These are phyloP conservation scores for Polyodon spathula DNA, from an alignment of 2,113 vertebrate species.

Conservation along the genomic window DNA sequence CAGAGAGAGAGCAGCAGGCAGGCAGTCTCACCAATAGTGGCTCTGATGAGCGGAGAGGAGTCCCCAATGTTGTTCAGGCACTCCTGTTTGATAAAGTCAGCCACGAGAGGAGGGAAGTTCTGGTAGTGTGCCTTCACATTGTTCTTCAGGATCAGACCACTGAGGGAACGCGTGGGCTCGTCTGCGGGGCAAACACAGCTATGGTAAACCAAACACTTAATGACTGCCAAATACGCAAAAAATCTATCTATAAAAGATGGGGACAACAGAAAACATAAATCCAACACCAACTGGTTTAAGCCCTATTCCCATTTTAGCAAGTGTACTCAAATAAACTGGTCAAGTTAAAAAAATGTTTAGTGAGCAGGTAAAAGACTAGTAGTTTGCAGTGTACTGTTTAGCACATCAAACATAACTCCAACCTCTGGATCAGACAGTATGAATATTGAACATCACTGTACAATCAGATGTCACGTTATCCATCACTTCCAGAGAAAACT, in stretches of 20 bases:
- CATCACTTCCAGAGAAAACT: not conserved
- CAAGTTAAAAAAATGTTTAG: no score
- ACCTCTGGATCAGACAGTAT: not conserved
- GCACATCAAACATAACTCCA: no score
- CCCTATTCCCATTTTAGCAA: no score
- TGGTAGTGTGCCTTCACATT: constrained; percentile 93
- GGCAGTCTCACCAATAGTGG: constrained; percentile 73
- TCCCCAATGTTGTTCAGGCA: constrained; percentile 93
- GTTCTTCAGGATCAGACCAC: constrained; percentile 91
- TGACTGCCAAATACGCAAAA: no score
- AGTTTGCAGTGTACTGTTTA: no score
- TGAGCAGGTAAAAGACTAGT: no score
- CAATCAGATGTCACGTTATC: not conserved
- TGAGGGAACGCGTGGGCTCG: constrained; percentile 86
- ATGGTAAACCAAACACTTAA: not conserved
- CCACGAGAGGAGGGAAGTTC: constrained; percentile 82
- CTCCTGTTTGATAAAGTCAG: constrained; percentile 89
- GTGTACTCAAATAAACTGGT: no score
- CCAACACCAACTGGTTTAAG: no score
- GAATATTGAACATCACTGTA: not conserved
- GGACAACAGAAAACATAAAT: no score
- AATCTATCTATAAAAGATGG: no score
- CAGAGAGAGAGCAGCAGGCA: not conserved
- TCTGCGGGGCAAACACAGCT: constrained; percentile 44
- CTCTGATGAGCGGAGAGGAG: constrained; percentile 81